Evolutionary conservation across 2,113 vertebrate genomes (phyloP).

Genomic region (Sceloporus tristichus): DNA sequence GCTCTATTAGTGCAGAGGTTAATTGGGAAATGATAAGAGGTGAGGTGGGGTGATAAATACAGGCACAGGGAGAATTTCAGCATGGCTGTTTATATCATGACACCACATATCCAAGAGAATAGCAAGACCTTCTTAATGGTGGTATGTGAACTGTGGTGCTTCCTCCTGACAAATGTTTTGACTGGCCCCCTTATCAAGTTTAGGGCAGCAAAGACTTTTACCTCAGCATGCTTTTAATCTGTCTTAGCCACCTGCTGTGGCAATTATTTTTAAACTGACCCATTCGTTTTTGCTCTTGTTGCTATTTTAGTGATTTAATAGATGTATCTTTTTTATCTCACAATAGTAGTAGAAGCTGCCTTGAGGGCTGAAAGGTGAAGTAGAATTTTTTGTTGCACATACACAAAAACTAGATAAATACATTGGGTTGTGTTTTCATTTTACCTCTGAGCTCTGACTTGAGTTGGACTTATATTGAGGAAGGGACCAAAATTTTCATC

Average conservation of each 20-base stretch:
- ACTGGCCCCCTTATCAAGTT: neutral
- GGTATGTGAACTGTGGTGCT: neutral
- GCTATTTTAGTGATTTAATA: neutral
- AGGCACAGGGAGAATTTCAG: neutral
- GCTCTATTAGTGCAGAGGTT: neutral
- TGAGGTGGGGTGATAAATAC: neutral
- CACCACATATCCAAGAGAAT: neutral
- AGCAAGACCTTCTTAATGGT: neutral
- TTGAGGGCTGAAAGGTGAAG: neutral
- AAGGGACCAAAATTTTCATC: neutral
- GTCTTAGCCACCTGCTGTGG: neutral
- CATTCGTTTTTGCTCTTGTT: neutral
- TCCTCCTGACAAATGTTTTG: neutral
- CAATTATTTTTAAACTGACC: neutral
- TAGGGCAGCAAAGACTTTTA: neutral
- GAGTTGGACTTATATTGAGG: neutral
- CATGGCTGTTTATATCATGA: neutral
- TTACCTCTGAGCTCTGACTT: neutral
- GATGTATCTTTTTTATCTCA: neutral
- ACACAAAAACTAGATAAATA: too few relatives aligned
- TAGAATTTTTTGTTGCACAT: neutral
- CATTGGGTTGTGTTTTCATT: too few relatives aligned
- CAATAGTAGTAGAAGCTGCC: neutral
- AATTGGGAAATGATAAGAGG: neutral
- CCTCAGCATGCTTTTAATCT: neutral